Evolutionary conservation across 2,113 vertebrate species (phyloP).

Genomic region (Hoplias malabaricus): DNA sequence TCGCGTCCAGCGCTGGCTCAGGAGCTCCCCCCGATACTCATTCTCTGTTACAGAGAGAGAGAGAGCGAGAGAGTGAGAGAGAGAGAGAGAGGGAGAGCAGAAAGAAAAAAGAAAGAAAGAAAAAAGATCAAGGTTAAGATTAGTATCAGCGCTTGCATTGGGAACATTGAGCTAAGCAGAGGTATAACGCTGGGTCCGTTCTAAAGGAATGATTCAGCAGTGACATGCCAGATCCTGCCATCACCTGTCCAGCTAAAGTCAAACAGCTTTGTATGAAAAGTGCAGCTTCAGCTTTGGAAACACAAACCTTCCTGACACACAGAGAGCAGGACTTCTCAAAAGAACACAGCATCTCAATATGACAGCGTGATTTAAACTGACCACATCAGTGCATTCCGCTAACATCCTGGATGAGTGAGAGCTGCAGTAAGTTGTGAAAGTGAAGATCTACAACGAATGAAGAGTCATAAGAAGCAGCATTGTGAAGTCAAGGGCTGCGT

Average conservation of each 20-base stretch:
- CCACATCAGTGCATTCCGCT: not conserved
- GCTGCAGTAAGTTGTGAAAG: not conserved
- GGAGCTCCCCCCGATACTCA: conserved; percentile 95
- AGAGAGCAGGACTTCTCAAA: not conserved
- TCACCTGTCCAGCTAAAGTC: conserved; percentile 38
- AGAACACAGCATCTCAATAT: not conserved
- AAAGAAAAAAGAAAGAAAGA: not conserved
- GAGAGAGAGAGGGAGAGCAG: conserved; percentile 1
- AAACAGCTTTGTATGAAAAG: conserved; percentile 32
- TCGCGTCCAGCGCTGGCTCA: conserved; percentile 94
- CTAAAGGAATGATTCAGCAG: conserved; percentile 50
- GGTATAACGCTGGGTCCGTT: not conserved
- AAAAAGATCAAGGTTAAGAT: not conserved
- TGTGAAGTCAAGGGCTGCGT: not conserved
- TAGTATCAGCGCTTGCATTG: conserved; percentile 12
- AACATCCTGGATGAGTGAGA: not conserved
- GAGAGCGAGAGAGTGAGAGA: conserved; percentile 6
- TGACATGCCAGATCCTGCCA: conserved; percentile 33
- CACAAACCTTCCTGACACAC: conserved; percentile 4
- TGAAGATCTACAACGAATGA: not conserved
- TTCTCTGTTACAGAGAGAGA: conserved; percentile 77
- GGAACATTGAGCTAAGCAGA: conserved; percentile 25
- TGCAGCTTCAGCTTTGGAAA: conserved; percentile 38
- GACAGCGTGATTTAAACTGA: not conserved
- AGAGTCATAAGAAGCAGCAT: conserved; percentile 39